A percentile compares a stretch with the other conserved stretches of the same genome.
These are phyloP conservation scores for Calycopis cecrops DNA, from an alignment of 1,140 invertebrate genomes.

Conservation along the genomic window DNA sequence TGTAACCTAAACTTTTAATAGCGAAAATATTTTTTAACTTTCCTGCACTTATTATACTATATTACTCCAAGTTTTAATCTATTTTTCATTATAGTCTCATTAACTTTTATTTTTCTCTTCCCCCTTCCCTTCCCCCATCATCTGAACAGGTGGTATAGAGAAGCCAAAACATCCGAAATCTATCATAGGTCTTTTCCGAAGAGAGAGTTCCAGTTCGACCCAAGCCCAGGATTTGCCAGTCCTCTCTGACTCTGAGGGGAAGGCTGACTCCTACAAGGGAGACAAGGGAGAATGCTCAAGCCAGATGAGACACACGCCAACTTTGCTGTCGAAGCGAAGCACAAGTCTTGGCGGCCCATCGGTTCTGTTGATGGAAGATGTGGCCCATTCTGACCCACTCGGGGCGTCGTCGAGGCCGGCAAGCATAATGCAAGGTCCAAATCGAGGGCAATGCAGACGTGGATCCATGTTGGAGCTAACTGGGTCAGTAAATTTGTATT, in stretches of 20 bases:
- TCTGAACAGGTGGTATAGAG: constrained; percentile 78
- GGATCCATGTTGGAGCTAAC: constrained; percentile 82
- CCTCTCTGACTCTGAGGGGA: constrained; percentile 73
- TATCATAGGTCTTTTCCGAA: constrained; percentile 82
- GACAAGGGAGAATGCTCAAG: constrained; percentile 45
- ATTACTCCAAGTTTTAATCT: too few species aligned
- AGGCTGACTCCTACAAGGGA: constrained; percentile 43
- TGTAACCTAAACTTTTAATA: too few species aligned
- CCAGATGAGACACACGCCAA: constrained; percentile 43
- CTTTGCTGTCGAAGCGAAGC: constrained; percentile 57
- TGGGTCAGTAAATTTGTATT: constrained; percentile 74
- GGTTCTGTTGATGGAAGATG: constrained; percentile 75
- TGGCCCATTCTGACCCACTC: constrained; percentile 72
- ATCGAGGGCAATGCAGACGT: constrained; percentile 78
- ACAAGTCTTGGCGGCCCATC: constrained; percentile 70
- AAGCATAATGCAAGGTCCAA: constrained; percentile 70
- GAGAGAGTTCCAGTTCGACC: constrained; percentile 79
- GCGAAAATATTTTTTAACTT: not conserved
- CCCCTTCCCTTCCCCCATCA: constrained; percentile 38
- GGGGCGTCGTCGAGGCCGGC: constrained; percentile 72
- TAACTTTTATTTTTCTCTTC: constrained; percentile 49
- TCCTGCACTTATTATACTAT: not conserved
- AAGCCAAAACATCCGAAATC: constrained; percentile 82
- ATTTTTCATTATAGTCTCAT: constrained; percentile 24
- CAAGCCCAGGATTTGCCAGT: constrained; percentile 63